Evolutionary conservation across 1,140 invertebrate genomes (phyloP).

Genomic region (Piezodorus guildinii): DNA sequence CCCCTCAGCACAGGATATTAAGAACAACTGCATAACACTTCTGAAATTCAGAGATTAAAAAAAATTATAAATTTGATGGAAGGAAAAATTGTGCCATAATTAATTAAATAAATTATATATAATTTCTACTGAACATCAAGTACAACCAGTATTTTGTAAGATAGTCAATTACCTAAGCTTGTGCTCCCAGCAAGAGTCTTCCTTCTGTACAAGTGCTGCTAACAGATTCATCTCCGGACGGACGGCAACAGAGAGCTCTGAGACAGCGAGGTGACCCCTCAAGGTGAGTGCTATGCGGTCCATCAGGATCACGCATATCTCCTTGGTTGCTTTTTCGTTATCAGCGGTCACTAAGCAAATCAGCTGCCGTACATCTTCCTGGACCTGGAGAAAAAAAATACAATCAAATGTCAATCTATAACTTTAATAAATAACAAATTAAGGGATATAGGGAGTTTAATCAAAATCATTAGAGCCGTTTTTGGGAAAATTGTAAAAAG

Average conservation of each 20-base stretch:
- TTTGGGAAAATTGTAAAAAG: too few species aligned
- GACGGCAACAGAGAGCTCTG: constrained; percentile 63
- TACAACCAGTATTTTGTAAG: neutral
- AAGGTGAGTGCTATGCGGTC: constrained; percentile 67
- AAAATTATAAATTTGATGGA: neutral
- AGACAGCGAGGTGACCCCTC: constrained; percentile 48
- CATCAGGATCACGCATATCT: constrained; percentile 69
- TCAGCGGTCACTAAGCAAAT: constrained; percentile 84
- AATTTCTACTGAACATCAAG: neutral
- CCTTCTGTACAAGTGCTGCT: constrained; percentile 75
- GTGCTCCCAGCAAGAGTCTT: constrained; percentile 92
- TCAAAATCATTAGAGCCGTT: too few species aligned
- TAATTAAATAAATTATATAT: too few species aligned
- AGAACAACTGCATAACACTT: constrained; percentile 75
- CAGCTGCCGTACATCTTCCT: constrained; percentile 76
- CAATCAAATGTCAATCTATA: too few species aligned
- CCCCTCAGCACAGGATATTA: constrained; percentile 58
- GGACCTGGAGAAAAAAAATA: constrained; percentile 39
- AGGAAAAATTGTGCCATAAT: neutral
- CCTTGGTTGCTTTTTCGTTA: constrained; percentile 74
- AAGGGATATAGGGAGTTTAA: too few species aligned
- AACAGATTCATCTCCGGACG: constrained; percentile 81
- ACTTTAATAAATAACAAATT: too few species aligned
- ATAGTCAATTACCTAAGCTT: constrained; percentile 48
- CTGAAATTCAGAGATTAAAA: constrained; percentile 39